Conservation (phyloP, 2,797 vertebrate species). For the Cynodonichthys magdalenae region DNA sequence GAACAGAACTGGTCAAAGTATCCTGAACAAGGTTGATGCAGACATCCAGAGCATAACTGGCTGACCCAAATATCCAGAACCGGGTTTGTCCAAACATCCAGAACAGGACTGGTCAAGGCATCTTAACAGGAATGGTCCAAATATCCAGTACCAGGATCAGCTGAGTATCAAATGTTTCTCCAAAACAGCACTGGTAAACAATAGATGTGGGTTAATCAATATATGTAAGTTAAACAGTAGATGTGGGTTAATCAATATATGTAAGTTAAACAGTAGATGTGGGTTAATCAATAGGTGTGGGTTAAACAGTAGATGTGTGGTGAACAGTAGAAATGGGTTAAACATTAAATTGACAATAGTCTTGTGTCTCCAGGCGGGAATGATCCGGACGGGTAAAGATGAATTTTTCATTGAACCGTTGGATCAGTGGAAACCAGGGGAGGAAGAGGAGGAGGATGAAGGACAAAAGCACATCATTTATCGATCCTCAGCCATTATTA, state of each 20-base stretch:
- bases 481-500: constrained; percentile 84
- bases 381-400: constrained; percentile 88
- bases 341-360: background rate
- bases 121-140: background rate
- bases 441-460: constrained; percentile 59
- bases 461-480: constrained; percentile 87
- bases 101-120: background rate
- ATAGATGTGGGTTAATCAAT: background rate
- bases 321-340: background rate
- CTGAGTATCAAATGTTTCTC: too few species aligned
- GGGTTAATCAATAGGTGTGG: background rate
- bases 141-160: background rate
- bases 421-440: constrained; percentile 70
- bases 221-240: background rate
- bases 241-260: background rate
- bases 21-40: too few species aligned
- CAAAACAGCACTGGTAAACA: background rate
- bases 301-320: too few species aligned
- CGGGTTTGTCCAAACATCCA: too few species aligned
- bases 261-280: too few species aligned
- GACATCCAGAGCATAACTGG: too few species aligned
- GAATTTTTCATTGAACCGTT: constrained; percentile 95
- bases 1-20: too few species aligned
- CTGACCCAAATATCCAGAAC: too few species aligned
- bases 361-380: constrained; percentile 85